phyloP scores from a whole-genome alignment of 2,113 vertebrate species.

The Pseudorectes ferrugineus region DNA sequence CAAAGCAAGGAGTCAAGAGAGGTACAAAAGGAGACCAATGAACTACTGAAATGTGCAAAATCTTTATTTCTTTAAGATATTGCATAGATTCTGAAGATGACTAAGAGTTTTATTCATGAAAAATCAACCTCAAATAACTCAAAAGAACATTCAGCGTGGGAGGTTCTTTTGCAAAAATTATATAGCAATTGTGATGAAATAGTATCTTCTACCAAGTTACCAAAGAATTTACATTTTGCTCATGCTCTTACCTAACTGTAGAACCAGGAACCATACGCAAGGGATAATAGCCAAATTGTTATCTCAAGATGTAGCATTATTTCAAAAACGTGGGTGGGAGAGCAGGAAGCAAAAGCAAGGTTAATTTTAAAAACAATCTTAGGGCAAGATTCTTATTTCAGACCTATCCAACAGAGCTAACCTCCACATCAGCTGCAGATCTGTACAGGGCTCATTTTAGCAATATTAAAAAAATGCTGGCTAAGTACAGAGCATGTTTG shows the following conservation, averaged over 20 bases:
- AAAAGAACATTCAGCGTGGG: slow-evolving; percentile 48
- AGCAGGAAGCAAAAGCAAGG: not conserved
- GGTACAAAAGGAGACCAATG: not conserved
- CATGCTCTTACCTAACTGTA: slow-evolving; percentile 20
- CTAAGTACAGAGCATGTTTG: not conserved
- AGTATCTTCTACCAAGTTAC: slow-evolving; percentile 42
- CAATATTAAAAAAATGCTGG: not conserved
- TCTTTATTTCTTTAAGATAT: slow-evolving; percentile 11
- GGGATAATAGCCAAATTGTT: not conserved
- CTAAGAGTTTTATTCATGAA: slow-evolving; percentile 66
- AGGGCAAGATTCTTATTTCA: not conserved
- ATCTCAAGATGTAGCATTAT: not conserved
- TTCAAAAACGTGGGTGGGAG: not conserved
- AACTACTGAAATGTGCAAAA: not conserved
- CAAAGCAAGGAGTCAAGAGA: not conserved
- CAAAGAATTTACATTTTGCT: slow-evolving; percentile 48
- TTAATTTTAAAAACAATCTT: not conserved
- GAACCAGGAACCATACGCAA: not conserved
- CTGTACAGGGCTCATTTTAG: not conserved
- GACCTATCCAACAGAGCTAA: not conserved
- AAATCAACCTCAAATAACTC: slow-evolving; percentile 58
- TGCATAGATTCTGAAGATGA: slow-evolving; percentile 42
- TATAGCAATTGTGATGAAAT: slow-evolving; percentile 55
- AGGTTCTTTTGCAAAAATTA: slow-evolving; percentile 57
- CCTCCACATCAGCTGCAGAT: not conserved